A percentile compares a stretch with the other conserved stretches of the same genome.
phyloP scores from a whole-genome alignment of 2,888 invertebrate species.

The Pycnomerus fuliginosus region DNA sequence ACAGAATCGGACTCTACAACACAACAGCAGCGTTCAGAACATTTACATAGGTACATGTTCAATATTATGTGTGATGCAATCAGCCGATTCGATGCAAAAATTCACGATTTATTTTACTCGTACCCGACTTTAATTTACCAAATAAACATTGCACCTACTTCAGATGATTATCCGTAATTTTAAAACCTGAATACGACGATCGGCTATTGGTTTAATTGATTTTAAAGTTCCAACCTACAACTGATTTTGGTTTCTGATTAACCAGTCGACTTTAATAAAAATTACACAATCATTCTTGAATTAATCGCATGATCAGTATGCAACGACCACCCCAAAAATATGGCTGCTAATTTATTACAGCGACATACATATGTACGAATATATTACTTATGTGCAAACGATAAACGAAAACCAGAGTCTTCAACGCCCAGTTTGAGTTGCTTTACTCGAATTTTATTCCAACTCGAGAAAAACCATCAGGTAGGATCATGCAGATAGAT shows the following conservation, averaged over 20 bases:
- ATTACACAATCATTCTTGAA: conserved; percentile 29
- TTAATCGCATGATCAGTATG: conserved; percentile 19
- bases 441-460: no score
- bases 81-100: conserved; percentile 21
- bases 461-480: no score
- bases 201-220: conserved; percentile 23
- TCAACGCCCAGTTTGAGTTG: no score
- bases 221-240: conserved; percentile 16
- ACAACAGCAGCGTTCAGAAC: conserved; percentile 20
- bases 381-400: no score
- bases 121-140: conserved; percentile 24
- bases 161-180: conserved; percentile 24
- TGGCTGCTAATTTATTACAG: conserved; percentile 21
- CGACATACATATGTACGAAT: no score
- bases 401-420: no score
- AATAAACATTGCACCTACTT: conserved; percentile 22
- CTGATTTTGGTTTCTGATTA: conserved; percentile 26
- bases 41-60: conserved; percentile 25
- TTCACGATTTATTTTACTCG: conserved; percentile 20
- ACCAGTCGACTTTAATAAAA: conserved; percentile 25
- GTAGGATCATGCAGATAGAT: no score
- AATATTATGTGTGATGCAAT: conserved; percentile 29
- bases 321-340: conserved; percentile 23
- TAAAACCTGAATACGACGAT: conserved; percentile 20
- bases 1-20: conserved; percentile 22